Evolutionary conservation across 2,888 invertebrate species (phyloP), one percentile per base, ranked within the genome.

Genomic region (Rhagonycha fulva): DNA sequence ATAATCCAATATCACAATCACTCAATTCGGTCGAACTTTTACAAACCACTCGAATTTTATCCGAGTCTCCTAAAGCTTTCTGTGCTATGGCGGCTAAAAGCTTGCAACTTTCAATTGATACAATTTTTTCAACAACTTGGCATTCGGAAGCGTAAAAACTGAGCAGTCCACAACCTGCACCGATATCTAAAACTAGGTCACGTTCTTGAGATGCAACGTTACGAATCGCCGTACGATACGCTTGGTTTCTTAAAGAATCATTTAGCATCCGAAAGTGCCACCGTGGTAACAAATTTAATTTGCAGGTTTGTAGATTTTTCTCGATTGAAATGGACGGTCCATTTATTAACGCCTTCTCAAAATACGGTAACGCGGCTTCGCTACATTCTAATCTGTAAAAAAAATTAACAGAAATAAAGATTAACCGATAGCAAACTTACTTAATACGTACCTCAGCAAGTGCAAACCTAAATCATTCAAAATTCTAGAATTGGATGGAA

Each of bases 231-330:
- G 87, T 85, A 72, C 88, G 88, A 84, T 92, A 96, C 0, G 92
- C 90, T 74, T 89, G 85, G 87, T 96, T 96, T 63, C 96, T 89
- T 14, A 87, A 85, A 76, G 87, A 88, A 85, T 96, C 95, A 88
- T 96, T 96, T 26, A 96, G 86, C 95, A 96, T 96, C 75, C 93
- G 89, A 86, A 93, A 95, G 86, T 96, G 95, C 95, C 96, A 96
- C 70, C 95, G 88, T 77, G 94, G 93, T 63, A 95, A 90, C 75
- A 94, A 87, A 79, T 92, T 87, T 85, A 93, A 93, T 82, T 92
- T 92, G 0, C 93, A 88, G 78, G 93, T 92, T 84, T 94, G 91
- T 14, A 94, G 87, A 85, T 93, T 93, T 84, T 92, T 92, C 82
- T 92, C 91, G 12, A 83, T 83, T 28, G 84, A 83, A 63, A 87